Evolutionary conservation across 2,113 vertebrate genomes (phyloP).

Genomic region (Plecotus auritus): DNA sequence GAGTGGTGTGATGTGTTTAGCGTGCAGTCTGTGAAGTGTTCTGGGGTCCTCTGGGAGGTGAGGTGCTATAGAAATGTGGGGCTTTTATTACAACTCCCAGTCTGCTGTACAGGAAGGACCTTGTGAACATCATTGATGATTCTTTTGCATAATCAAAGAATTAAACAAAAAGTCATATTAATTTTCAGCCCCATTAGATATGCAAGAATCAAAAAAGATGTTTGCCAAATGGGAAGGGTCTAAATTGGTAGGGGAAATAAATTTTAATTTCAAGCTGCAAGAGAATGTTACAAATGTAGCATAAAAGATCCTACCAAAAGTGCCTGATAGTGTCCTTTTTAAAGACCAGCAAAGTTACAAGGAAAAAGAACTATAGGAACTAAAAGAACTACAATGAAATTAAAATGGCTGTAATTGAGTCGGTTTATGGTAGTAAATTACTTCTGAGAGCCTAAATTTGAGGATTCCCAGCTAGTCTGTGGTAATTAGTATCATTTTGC

Average conservation of each 20-base stretch:
- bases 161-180: slow-evolving; percentile 72
- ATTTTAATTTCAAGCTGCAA: slow-evolving; percentile 76
- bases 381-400: neutral
- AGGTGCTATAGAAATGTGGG: slow-evolving; percentile 21
- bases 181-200: slow-evolving; percentile 78
- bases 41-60: neutral
- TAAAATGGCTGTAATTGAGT: slow-evolving; percentile 14
- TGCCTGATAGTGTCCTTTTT: slow-evolving; percentile 29
- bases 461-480: neutral
- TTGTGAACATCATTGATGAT: slow-evolving; percentile 22
- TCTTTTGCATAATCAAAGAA: slow-evolving; percentile 52
- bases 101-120: slow-evolving; percentile 8
- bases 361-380: neutral
- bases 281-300: slow-evolving; percentile 64
- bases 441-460: slow-evolving; percentile 14
- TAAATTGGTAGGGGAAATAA: slow-evolving; percentile 65
- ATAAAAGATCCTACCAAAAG: neutral
- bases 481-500: slow-evolving; percentile 20
- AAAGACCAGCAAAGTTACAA: slow-evolving; percentile 25
- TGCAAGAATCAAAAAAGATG: slow-evolving; percentile 63
- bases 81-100: neutral
- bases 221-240: slow-evolving; percentile 68
- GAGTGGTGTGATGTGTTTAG: neutral
- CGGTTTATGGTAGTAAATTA: neutral
- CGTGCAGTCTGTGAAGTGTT: neutral